These are phyloP conservation scores for Tretioscincus oriximinensis DNA, from an alignment of 2,113 vertebrate species.

Conservation along the genomic window DNA sequence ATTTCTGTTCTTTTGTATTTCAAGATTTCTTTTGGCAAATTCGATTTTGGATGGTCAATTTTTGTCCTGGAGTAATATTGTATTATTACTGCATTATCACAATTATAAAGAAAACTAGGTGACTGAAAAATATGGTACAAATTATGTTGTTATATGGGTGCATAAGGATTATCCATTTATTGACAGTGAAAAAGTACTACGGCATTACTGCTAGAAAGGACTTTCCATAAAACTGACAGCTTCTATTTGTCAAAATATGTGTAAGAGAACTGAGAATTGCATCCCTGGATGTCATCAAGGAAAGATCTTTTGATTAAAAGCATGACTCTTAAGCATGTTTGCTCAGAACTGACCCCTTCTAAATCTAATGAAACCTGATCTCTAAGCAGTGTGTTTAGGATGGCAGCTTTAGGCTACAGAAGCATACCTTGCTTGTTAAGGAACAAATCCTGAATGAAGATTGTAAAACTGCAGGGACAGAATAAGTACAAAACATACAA, in stretches of 20 bases:
- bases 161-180: neutral
- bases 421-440: too few species aligned
- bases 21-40: neutral
- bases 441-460: neutral
- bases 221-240: neutral
- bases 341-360: neutral
- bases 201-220: neutral
- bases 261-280: neutral
- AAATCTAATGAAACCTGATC: neutral
- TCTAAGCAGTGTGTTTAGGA: neutral
- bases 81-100: neutral
- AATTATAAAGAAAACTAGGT: neutral
- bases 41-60: neutral
- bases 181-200: constrained; percentile 11
- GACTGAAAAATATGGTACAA: neutral
- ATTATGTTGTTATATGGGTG: neutral
- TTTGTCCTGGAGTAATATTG: neutral
- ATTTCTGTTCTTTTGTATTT: neutral
- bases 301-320: neutral
- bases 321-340: neutral
- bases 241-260: rapidly evolving
- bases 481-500: neutral
- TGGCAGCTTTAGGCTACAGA: neutral
- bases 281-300: neutral
- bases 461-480: neutral